Evolutionary conservation across 2,888 invertebrate genomes (phyloP).

Genomic region (Pristionchus entomophagus): DNA sequence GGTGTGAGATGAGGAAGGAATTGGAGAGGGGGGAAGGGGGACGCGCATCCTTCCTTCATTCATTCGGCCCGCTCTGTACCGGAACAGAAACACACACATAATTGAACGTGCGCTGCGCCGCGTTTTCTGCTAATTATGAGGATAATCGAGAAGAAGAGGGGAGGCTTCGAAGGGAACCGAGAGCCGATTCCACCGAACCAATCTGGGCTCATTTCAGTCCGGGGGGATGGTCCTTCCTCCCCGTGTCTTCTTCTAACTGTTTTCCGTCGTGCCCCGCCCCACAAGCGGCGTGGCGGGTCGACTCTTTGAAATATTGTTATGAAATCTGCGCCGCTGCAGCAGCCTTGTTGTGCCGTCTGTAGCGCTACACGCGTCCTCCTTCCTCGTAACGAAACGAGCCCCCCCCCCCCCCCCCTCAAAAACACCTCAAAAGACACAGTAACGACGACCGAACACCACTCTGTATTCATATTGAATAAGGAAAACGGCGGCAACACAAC

Average conservation of each 20-base stretch:
- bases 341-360: not conserved
- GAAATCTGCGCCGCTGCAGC: not conserved
- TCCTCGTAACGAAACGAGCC: not conserved
- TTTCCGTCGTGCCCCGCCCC: not conserved
- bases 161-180: not conserved
- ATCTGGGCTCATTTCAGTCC: not conserved
- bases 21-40: not conserved
- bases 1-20: not conserved
- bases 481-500: too few species aligned
- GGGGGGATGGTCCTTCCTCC: too few species aligned
- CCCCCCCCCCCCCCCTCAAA: too few species aligned
- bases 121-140: not conserved
- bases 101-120: not conserved
- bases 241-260: not conserved
- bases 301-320: constrained; percentile 17
- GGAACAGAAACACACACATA: not conserved
- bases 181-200: too few species aligned
- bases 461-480: not conserved
- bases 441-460: not conserved
- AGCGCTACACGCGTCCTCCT: not conserved
- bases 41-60: not conserved
- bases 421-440: not conserved
- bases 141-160: constrained; percentile 3
- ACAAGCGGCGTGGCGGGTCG: not conserved
- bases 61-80: not conserved